Conservation (phyloP, 1,140 invertebrate species). For the Apis dorsata region DNA sequence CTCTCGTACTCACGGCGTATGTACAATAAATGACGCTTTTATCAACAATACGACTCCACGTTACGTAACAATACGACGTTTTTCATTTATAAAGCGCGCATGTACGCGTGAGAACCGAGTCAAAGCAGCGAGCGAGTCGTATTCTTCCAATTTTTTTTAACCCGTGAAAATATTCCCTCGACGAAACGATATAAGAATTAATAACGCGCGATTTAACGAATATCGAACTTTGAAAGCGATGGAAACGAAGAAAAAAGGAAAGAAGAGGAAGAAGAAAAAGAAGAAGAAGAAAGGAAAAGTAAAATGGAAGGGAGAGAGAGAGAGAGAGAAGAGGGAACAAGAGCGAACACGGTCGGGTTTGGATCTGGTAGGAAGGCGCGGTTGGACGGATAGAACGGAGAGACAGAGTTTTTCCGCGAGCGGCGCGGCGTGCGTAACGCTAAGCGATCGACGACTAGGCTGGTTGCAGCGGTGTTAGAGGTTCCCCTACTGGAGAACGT, state of each 20-base stretch:
- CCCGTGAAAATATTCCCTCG: too few species aligned
- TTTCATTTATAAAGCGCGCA: too few species aligned
- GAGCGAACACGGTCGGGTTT: background rate
- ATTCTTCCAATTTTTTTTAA: too few species aligned
- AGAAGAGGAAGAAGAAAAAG: background rate
- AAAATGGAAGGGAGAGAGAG: background rate
- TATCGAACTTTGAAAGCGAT: too few species aligned
- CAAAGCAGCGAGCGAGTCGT: too few species aligned
- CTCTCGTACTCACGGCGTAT: too few species aligned
- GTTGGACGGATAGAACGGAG: background rate
- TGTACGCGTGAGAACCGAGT: too few species aligned
- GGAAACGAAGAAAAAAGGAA: background rate
- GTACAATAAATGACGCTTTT: too few species aligned
- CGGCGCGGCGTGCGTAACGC: conserved; percentile 45
- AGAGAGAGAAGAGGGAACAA: background rate
- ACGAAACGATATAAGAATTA: too few species aligned
- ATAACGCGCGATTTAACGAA: too few species aligned
- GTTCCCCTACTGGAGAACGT: conserved; percentile 73
- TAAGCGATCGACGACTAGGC: conserved; percentile 48
- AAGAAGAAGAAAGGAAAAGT: background rate
- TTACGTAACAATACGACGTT: too few species aligned
- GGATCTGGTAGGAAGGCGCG: background rate
- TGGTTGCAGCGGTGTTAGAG: conserved; percentile 58
- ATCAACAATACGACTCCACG: too few species aligned
- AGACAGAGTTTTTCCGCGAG: conserved; percentile 35